Base-by-base conservation (phyloP, 1,140 invertebrate genomes). In the Aphaenogaster floridana region DNA sequence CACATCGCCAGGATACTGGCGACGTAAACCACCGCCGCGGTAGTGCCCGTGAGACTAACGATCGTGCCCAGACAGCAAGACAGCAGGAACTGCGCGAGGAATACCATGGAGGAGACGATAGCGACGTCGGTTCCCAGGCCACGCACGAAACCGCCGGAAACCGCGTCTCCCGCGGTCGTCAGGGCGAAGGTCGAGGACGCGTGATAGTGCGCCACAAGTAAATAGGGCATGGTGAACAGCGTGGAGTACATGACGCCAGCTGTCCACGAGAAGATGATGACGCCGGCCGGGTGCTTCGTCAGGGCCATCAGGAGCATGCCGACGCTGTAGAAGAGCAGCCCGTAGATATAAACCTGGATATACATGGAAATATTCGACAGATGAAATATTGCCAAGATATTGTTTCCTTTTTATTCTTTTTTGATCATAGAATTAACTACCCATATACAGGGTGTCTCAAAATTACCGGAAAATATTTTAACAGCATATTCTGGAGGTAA, bases 161-260 rank as follows among this genome's bases (percentile, higher is more conserved):
- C 96, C 28, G 91, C 95, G 92, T 95, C 95, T 61, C 94, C 97
- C 72, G 94, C 96, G 87, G 92, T 95, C 88, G 94, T 96, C 61
- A 96, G 95, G 91, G 97, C 97, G 95, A 98, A 98, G 96, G 97
- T 97, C 88, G 98, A 97, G 52, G 97, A 97, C 13, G 98, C 97
- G 93, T 99, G 99, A 94, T 99, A 99, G 93, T 99, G 98, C 2
- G 99, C 98, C 11, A 99, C 97, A 28, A 99, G 96, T 15, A 99
- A 95, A 93, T 99, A 99, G 1, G 99, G 99, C 98, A 99, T 99
- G 2, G 99, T 99, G 94, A 99, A 99, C 13, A 99, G 96, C 0
- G 99, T 99, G 0, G 99, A 99, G 94, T 99, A 99, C 98, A 99
- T 99, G 42, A 99, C 97, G 0, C 99, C 99, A 3, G 98, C 98